Evolutionary conservation across 1,140 invertebrate genomes (phyloP).

Genomic region (Drosophila nigromelanica): DNA sequence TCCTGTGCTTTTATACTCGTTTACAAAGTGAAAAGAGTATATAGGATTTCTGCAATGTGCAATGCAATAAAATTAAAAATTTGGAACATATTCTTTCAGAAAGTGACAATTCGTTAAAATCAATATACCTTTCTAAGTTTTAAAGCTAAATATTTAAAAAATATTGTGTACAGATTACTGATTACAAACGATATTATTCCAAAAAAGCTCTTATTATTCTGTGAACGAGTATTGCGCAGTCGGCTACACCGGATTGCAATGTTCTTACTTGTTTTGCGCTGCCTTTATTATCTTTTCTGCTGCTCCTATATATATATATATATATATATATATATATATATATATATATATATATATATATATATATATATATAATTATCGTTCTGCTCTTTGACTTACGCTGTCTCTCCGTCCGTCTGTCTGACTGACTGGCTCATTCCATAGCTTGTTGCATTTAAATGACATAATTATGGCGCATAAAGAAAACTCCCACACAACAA

Average conservation of each 20-base stretch:
- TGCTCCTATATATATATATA: background rate
- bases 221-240: too few species aligned
- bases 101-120: too few species aligned
- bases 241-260: too few species aligned
- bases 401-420: slow-evolving; percentile 32
- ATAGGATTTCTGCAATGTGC: too few species aligned
- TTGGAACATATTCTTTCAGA: too few species aligned
- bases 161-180: too few species aligned
- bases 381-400: slow-evolving; percentile 46
- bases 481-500: slow-evolving; percentile 70
- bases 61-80: too few species aligned
- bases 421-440: slow-evolving; percentile 43
- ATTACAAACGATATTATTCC: too few species aligned
- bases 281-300: slow-evolving; percentile 24
- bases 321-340: slow-evolving; percentile 3
- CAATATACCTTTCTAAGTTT: too few species aligned
- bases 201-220: too few species aligned
- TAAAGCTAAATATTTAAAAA: too few species aligned
- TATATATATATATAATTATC: slow-evolving; percentile 55
- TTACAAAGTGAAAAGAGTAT: too few species aligned
- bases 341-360: slow-evolving; percentile 11
- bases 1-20: background rate
- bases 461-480: slow-evolving; percentile 80
- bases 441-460: slow-evolving; percentile 80
- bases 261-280: background rate